Evolutionary conservation across 1,140 invertebrate genomes (phyloP).

Genomic region (Pachyrhynchus sulphureomaculatus): DNA sequence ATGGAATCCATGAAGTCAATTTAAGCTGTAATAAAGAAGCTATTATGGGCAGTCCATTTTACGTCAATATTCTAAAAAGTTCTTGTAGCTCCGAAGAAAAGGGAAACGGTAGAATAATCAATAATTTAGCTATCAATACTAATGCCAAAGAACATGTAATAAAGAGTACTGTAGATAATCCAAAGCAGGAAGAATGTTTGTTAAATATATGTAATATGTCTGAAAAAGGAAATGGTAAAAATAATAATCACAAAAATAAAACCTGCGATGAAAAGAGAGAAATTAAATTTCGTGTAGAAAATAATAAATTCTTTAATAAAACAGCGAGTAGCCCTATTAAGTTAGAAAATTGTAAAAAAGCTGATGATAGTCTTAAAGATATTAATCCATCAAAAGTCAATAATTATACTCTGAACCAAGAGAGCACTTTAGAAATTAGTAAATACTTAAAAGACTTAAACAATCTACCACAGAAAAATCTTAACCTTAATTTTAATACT

Average conservation of each 20-base stretch:
- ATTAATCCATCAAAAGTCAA: no score
- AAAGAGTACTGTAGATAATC: no score
- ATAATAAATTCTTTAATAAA: no score
- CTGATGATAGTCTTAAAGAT: no score
- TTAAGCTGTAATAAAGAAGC: conserved; percentile 41
- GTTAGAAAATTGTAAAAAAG: no score
- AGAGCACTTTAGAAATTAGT: conserved; percentile 1
- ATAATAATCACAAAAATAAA: not conserved
- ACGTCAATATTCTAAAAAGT: conserved; percentile 33
- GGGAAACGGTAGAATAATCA: not conserved
- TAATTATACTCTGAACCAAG: no score
- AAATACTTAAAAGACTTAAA: conserved; percentile 16
- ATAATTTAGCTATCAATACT: not conserved
- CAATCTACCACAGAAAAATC: not conserved
- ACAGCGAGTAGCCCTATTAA: no score
- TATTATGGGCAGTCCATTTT: conserved; percentile 42
- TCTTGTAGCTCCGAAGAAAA: not conserved
- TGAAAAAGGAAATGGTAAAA: not conserved
- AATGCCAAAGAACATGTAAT: not conserved
- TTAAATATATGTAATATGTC: no score
- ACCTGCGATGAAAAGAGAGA: not conserved
- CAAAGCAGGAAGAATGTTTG: no score
- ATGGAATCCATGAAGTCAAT: conserved; percentile 45
- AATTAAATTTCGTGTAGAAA: no score
- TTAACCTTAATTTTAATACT: not conserved